Evolutionary conservation across 2,113 vertebrate genomes (phyloP), one percentile per base, ranked within the genome.

Genomic region (Nesogale talazaci): DNA sequence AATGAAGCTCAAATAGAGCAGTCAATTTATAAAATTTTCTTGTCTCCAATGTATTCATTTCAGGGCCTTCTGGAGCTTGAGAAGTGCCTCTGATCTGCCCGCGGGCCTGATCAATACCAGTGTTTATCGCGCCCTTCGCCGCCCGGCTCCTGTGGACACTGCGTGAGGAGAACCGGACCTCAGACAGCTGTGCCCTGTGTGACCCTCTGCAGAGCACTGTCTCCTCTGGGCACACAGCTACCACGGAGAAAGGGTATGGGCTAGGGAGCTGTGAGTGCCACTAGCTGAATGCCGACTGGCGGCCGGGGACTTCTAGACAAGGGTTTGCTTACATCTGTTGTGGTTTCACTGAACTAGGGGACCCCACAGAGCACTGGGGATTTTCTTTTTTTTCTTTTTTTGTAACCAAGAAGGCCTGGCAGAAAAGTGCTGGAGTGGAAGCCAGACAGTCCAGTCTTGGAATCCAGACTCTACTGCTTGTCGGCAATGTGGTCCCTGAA

Each of bases 1-100:
- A 97, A 82, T 94, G 95, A 96, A 96, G 82, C 91, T 95, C 91
- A 91, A 89, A 94, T 46, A 78, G 69, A 95, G 85, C 78, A 88
- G 83, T 75, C 82, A 91, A 96, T 94, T 93, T 94, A 91, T 90
- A 94, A 86, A 86, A 94, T 77, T 79, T 83, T 79, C 94, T 89
- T 74, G 36, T 78, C 76, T 95, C 72, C 29, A 90, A 88, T 85
- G 93, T 63, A 89, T 83, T 92, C 92, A 92, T 89, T 89, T 77
- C 27, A 22, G 38, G 16, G 6, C 56, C 76, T 95, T 87, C 82
- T 59, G 82, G 78, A 93, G 52, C 88, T 90, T 88, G 78, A 89
- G 96, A 93, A 93, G 85, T 31, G 59, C 46, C 80, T 22, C 56
- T 31, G 72, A 79, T 84, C 22, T 25, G 27, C 57, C 82, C 52